Percentiles rank a stretch among this genome's conserved stretches.
Evolutionary conservation across 64 coral and sea anemone species (phyloP).

Genomic region (Orbicella faveolata): DNA sequence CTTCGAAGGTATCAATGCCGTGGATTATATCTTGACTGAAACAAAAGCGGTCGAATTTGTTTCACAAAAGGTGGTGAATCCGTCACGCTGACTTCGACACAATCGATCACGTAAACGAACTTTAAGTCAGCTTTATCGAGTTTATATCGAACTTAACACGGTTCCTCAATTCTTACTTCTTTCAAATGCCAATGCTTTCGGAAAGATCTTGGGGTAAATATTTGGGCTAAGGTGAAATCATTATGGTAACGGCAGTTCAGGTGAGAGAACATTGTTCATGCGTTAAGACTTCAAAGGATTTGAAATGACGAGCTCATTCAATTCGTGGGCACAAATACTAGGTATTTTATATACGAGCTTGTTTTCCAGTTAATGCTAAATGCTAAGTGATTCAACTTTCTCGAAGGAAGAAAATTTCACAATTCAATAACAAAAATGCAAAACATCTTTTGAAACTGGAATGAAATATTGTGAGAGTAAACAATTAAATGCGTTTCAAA

Average conservation of each 20-base stretch:
- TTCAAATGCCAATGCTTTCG: background rate
- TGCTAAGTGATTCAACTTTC: background rate
- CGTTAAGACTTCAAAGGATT: no score
- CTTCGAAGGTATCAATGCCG: background rate
- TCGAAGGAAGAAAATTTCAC: background rate
- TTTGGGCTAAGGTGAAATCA: no score
- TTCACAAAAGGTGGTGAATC: background rate
- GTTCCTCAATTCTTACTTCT: background rate
- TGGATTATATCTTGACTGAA: conserved; percentile 3
- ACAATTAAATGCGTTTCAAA: background rate
- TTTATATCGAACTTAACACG: background rate
- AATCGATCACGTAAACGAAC: background rate
- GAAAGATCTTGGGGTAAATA: no score
- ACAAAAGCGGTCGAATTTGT: conserved; percentile 6
- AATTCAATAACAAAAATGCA: no score
- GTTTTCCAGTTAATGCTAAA: background rate
- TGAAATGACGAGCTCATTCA: no score
- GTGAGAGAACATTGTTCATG: no score
- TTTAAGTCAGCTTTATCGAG: background rate
- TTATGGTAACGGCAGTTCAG: no score
- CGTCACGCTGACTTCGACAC: background rate
- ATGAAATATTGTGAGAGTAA: background rate
- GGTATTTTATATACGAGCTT: background rate
- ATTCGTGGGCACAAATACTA: no score
- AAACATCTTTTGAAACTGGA: background rate